These are phyloP conservation scores for Margarornis squamiger DNA, from an alignment of 2,797 vertebrate genomes.

Conservation along the genomic window DNA sequence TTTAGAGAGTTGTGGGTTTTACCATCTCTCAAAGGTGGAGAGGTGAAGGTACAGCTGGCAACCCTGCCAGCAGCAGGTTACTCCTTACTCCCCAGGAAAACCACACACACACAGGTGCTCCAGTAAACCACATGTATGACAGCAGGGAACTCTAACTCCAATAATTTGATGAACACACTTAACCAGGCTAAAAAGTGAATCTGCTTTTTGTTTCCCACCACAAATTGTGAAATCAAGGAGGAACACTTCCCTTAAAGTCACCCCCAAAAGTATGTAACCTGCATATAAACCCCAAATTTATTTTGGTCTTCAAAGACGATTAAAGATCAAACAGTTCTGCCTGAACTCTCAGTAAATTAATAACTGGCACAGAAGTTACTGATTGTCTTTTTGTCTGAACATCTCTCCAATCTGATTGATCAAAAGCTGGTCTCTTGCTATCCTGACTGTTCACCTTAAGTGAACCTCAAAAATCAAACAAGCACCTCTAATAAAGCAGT, in stretches of 20 bases:
- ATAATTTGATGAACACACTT: conserved; percentile 46
- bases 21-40: not conserved
- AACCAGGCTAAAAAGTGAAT: not conserved
- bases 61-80: not conserved
- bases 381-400: not conserved
- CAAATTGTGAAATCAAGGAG: not conserved
- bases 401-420: not conserved
- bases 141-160: conserved; percentile 32
- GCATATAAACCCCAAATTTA: not conserved
- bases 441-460: not conserved
- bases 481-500: not conserved
- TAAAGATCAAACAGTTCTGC: not conserved
- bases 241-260: not conserved
- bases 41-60: not conserved
- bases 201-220: not conserved
- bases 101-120: not conserved
- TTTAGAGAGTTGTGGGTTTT: not conserved
- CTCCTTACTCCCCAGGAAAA: not conserved
- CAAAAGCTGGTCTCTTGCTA: not conserved
- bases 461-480: conserved; percentile 11
- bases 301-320: not conserved
- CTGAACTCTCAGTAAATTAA: not conserved
- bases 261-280: not conserved
- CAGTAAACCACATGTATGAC: conserved; percentile 16
- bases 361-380: not conserved